Evolutionary conservation across 2,888 invertebrate genomes (phyloP), one percentile per base, ranked within the genome.

Genomic region (Drosophila flavopinicola): DNA sequence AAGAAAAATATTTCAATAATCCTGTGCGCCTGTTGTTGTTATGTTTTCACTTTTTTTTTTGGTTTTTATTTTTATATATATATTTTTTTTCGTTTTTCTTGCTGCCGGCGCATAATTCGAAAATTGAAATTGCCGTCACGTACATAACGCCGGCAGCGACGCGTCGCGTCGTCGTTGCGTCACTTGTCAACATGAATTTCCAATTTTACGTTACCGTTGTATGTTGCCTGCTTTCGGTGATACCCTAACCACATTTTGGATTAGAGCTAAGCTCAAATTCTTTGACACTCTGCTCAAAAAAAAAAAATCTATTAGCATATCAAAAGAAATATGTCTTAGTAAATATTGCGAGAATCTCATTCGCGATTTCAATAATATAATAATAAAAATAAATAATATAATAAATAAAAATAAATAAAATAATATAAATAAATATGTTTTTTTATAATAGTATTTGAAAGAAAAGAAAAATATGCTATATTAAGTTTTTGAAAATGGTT

Each of bases 141-240:
- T 82, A 83, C 73, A 64, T 29, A 65, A 53, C 54, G 79, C 70
- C 75, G 57, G 41, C 80, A 74, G 73, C 78, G 52, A 52, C 61
- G 24, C 45, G 11, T 33, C 39, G 24, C 29, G 29, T 11, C 56
- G 41, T 30, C 63, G 57, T 61, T 72, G 69, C 71, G 63, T 60
- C 80, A 80, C 78, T 84, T 85, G 84, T 85, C 85, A 85, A 83
- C 85, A 83, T 83, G 83, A 85, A 83, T 80, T 78, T 85, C 80
- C 74, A 82, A 78, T 84, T 80, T 85, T 79, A 64, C 61, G 51
- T 66, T 58, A 47, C 42, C 60, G 41, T 52, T 73, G 38, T 38
- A 45, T 56, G 57, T 48, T 41, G 49, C 30, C 66, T 7, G 42
- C 66, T 71, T 52, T 24, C 38, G 25, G 39, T 35, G 54, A 67